Evolutionary conservation across 2,113 vertebrate species (phyloP).

Genomic region (Crotalus viridis): DNA sequence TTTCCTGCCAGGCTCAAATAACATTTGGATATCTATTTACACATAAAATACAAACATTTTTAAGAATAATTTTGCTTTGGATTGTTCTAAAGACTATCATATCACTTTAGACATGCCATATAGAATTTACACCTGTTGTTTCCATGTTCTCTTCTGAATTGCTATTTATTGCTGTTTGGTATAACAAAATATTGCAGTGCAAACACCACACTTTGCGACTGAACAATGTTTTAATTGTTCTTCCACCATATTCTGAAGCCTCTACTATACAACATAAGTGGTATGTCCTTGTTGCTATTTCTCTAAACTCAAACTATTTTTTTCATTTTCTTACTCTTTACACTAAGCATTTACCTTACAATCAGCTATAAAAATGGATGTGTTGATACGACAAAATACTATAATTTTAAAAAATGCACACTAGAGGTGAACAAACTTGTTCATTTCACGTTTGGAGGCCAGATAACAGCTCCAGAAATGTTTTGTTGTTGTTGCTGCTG

Average conservation of each 20-base stretch:
- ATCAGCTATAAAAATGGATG: not conserved
- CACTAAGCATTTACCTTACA: not conserved
- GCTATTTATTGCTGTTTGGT: not conserved
- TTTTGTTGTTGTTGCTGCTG: not conserved
- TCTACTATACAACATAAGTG: not conserved
- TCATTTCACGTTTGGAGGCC: not conserved
- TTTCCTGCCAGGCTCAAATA: not conserved
- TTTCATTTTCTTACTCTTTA: not conserved
- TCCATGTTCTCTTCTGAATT: not conserved
- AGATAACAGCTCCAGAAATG: not conserved
- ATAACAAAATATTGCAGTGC: not conserved
- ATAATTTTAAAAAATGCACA: not conserved
- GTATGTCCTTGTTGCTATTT: not conserved
- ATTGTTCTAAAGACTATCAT: not conserved
- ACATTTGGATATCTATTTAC: not conserved
- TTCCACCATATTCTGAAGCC: not conserved
- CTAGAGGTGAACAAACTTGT: not conserved
- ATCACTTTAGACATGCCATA: not conserved
- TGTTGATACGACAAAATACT: not conserved
- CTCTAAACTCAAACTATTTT: not conserved
- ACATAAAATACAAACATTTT: not conserved
- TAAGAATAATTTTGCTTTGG: not conserved
- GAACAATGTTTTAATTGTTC: not conserved
- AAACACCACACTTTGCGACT: not conserved
- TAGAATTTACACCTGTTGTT: not conserved